Evolutionary conservation across 1,140 invertebrate species (phyloP).

Genomic region (Drosophila punjabiensis): DNA sequence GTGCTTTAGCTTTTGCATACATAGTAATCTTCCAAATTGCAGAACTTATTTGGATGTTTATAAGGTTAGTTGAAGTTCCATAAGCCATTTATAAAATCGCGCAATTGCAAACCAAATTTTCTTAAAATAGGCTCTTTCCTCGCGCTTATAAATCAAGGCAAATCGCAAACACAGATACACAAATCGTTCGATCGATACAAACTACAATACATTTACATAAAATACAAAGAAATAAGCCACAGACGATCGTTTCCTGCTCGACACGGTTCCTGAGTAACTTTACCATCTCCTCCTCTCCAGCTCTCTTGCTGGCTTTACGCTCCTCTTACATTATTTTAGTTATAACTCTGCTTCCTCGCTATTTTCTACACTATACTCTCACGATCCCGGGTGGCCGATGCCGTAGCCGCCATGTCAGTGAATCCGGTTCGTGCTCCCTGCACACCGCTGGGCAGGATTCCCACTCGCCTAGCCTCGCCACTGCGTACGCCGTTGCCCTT

Average conservation of each 20-base stretch:
- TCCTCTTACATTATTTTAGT: slow-evolving; percentile 14
- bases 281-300: slow-evolving; percentile 26
- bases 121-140: slow-evolving; percentile 21
- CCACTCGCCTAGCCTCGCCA: slow-evolving; percentile 63
- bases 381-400: slow-evolving; percentile 71
- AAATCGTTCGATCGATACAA: slow-evolving; percentile 62
- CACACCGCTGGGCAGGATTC: slow-evolving; percentile 69
- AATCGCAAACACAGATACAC: slow-evolving; percentile 61
- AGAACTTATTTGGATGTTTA: slow-evolving; percentile 1
- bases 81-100: slow-evolving; percentile 10
- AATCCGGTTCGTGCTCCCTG: slow-evolving; percentile 69
- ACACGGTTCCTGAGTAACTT: slow-evolving; percentile 81
- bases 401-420: slow-evolving; percentile 62
- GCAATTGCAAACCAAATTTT: slow-evolving; percentile 12
- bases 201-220: slow-evolving; percentile 59
- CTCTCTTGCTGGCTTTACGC: slow-evolving; percentile 11
- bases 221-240: slow-evolving; percentile 76
- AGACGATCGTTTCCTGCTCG: slow-evolving; percentile 74
- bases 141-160: slow-evolving; percentile 24
- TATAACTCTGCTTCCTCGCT: slow-evolving; percentile 15
- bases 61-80: slow-evolving; percentile 7
- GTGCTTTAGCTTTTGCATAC: slow-evolving; percentile 18
- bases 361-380: slow-evolving; percentile 82
- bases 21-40: slow-evolving; percentile 24
- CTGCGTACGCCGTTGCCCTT: slow-evolving; percentile 60